Base-by-base conservation (phyloP, 2,797 vertebrate species). In the Enteromius viviparus region DNA sequence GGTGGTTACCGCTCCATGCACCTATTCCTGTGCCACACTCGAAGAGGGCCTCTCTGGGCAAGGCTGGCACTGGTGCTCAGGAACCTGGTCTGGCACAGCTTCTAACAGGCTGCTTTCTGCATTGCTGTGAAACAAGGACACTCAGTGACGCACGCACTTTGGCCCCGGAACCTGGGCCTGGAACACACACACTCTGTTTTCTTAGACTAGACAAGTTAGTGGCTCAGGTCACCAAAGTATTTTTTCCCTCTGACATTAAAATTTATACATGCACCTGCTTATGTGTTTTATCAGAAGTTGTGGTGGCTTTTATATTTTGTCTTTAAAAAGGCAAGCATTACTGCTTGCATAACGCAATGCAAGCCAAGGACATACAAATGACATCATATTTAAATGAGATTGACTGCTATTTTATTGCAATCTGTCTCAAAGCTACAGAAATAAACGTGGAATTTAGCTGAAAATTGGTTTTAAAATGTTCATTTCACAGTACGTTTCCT, bases 1-100 rank as follows among this genome's bases (percentile, higher is more conserved):
- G 87, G 87, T 90, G 87, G 84, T 81, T 68, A 83, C 84, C 86
- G 53, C 84, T 69, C 84, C 80, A 58, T 71, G 74, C 71, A 65
- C 84, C 76, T 62, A 42, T 70, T 76, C 45, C 74, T 78, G 10
- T 72, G 79, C 72, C 81, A 62, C 66, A 51, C 60, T 84, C 47
- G 17, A 69, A 89, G 80, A 71, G 19, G 78, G 74, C 23, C 80
- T 74, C 72, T 53, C 29, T 55, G 69, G 82, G 85, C 78, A 51
- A 78, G 81, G 26, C 76, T 85, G 84, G 85, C 87, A 42, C 60
- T 80, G 82, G 21, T 68, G 83, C 47, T 42, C 78, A 78, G 83
- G 78, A 85, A 85, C 47, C 58, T 78, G 78, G 58, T 40, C 64
- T 78, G 78, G 70, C 64, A 68, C 32, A 65, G 79, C 60, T 53